Percentiles rank a stretch among this genome's conserved stretches.
These are phyloP conservation scores for Ceyx erithaca DNA, from an alignment of 2,797 vertebrate species.

Conservation along the genomic window DNA sequence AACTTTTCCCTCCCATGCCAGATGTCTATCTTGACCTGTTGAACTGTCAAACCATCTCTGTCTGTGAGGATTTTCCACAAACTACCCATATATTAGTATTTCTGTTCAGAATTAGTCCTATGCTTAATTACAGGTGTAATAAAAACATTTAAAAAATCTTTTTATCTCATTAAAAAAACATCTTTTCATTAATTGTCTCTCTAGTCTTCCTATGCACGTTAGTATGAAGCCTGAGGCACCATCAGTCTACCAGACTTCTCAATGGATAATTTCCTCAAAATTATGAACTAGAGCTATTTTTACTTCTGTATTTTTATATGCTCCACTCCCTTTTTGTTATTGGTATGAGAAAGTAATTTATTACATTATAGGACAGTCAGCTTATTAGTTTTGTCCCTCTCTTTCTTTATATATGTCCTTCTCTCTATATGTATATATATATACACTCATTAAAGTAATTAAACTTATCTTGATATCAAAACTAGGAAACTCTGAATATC, in stretches of 20 bases:
- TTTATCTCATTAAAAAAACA: background rate
- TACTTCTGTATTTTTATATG: constrained; percentile 23
- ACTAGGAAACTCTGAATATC: background rate
- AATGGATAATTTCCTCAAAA: constrained; percentile 48
- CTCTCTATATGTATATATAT: background rate
- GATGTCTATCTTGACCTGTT: background rate
- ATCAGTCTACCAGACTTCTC: constrained; percentile 23
- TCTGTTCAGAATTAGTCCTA: background rate
- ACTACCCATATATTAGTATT: background rate
- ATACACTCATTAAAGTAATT: constrained; percentile 2
- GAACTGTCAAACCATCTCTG: too few species aligned
- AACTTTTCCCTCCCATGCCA: background rate
- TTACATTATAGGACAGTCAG: background rate
- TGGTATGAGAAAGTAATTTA: background rate
- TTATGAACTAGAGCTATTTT: constrained; percentile 51
- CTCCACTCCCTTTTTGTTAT: background rate
- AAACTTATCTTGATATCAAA: background rate
- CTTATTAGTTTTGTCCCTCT: background rate
- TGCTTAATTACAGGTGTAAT: background rate
- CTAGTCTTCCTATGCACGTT: background rate
- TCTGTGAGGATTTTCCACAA: background rate
- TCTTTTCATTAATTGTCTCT: background rate
- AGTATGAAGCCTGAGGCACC: constrained; percentile 17
- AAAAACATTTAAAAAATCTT: background rate
- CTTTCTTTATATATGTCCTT: background rate